Evolutionary conservation across 2,113 vertebrate species (phyloP).

Genomic region (Brachypodius melanocephalos): DNA sequence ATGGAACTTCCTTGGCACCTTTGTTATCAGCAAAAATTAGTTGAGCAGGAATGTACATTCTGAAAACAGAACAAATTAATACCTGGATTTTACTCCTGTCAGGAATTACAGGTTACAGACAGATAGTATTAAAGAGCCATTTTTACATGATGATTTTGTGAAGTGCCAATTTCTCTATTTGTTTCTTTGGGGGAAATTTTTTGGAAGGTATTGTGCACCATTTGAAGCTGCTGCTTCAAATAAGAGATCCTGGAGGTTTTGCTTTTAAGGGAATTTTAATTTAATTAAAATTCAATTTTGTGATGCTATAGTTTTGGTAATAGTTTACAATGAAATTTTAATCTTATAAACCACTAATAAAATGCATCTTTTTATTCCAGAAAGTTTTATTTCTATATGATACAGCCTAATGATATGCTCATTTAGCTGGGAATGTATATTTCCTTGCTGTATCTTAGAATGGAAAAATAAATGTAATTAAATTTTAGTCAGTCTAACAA

Average conservation of each 20-base stretch:
- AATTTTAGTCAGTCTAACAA: slow-evolving; percentile 44
- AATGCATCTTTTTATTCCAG: neutral
- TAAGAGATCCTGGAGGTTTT: neutral
- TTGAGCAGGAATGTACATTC: neutral
- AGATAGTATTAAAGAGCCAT: neutral
- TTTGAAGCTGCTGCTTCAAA: neutral
- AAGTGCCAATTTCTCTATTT: neutral
- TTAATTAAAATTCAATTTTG: neutral
- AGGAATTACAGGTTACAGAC: neutral
- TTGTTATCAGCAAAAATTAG: neutral
- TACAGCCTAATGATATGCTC: neutral
- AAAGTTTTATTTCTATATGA: neutral
- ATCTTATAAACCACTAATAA: neutral
- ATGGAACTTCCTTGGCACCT: neutral
- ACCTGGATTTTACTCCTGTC: neutral
- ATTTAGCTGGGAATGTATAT: neutral
- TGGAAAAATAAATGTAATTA: slow-evolving; percentile 44
- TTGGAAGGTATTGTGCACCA: neutral
- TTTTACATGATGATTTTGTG: neutral
- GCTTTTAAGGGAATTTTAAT: neutral
- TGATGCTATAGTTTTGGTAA: neutral
- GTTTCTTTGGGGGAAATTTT: neutral
- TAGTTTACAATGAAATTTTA: neutral
- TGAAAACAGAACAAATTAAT: neutral
- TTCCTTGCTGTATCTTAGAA: neutral